These are phyloP conservation scores for Coptodon rendalli DNA, from an alignment of 2,113 vertebrate genomes.

Conservation along the genomic window DNA sequence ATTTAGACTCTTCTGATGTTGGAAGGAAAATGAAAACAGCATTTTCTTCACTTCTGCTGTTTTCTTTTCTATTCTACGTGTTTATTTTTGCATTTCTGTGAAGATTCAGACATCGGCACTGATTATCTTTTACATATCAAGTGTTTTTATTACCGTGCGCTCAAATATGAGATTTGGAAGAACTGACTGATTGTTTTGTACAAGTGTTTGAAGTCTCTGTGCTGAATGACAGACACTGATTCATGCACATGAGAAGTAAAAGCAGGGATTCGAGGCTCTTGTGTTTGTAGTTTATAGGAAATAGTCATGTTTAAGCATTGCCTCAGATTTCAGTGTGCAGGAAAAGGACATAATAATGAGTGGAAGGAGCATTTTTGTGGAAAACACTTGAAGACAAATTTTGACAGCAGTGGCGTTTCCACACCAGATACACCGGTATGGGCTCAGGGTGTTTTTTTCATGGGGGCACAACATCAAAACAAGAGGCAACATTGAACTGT, in stretches of 20 bases:
- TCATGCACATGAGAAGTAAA: background rate
- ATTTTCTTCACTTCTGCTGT: background rate
- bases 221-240: background rate
- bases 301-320: background rate
- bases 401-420: background rate
- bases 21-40: background rate
- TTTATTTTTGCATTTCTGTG: background rate
- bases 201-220: background rate
- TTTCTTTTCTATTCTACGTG: background rate
- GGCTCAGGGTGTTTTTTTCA: background rate
- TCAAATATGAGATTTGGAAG: background rate
- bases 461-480: background rate
- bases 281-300: background rate
- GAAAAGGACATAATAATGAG: background rate
- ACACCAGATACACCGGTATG: background rate
- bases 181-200: background rate
- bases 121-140: background rate
- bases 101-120: background rate
- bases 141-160: background rate
- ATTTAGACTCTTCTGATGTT: background rate
- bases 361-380: accelerated
- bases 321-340: background rate
- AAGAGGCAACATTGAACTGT: background rate
- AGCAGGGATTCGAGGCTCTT: background rate
- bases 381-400: accelerated